Conservation (phyloP, 2,113 vertebrate species). For the Eulemur macaco region DNA sequence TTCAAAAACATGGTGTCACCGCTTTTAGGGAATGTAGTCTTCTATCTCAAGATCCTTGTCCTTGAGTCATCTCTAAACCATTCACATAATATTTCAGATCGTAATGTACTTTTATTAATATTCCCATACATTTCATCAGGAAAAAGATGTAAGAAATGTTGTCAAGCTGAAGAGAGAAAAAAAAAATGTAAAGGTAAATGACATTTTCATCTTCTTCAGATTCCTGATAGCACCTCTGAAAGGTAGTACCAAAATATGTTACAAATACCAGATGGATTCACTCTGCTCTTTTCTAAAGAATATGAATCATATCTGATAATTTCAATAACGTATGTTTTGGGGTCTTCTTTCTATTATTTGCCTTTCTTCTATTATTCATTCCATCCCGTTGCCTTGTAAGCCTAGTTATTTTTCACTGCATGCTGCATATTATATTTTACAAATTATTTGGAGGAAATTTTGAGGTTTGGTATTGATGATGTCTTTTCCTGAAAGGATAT, state of each 20-base stretch:
- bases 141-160: neutral
- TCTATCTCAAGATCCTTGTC: neutral
- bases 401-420: neutral
- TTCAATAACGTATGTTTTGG: neutral
- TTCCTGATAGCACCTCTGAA: neutral
- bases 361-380: neutral
- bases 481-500: neutral
- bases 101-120: neutral
- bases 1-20: neutral
- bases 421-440: neutral
- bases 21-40: neutral
- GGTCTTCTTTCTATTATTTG: neutral
- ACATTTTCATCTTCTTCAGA: conserved; percentile 28
- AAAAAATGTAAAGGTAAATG: neutral
- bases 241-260: neutral
- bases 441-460: neutral
- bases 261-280: neutral
- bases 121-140: neutral
- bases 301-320: neutral
- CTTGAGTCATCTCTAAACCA: neutral
- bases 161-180: neutral
- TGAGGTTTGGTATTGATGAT: neutral
- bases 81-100: neutral
- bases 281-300: neutral
- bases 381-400: neutral